phyloP scores from a whole-genome alignment of 2,113 vertebrate genomes.

The Callionymus lyra region DNA sequence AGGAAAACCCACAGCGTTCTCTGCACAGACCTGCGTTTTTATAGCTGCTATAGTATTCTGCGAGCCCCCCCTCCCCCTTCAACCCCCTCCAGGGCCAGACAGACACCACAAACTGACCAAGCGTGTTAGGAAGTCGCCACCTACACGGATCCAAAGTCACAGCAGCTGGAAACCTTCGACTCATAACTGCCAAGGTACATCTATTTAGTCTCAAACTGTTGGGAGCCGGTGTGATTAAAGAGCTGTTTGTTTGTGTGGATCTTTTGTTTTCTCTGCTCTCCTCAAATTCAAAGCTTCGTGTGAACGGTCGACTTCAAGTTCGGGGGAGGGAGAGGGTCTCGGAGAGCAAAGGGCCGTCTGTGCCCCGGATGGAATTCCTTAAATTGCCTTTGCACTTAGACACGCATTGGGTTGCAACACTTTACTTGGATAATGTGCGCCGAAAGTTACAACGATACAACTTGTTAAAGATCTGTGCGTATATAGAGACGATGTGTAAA shows the following conservation, averaged over 20 bases:
- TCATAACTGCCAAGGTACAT: constrained; percentile 12
- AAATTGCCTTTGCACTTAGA: constrained; percentile 46
- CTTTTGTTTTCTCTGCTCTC: not conserved
- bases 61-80: constrained; percentile 62
- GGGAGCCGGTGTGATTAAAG: too few species aligned
- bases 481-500: too few species aligned
- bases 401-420: constrained; percentile 32
- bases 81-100: constrained; percentile 60
- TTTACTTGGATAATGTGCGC: constrained; percentile 17
- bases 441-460: too few species aligned
- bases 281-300: constrained; percentile 61
- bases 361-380: constrained; percentile 58
- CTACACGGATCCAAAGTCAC: constrained; percentile 62
- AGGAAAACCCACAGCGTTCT: constrained; percentile 78
- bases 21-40: constrained; percentile 86
- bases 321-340: constrained; percentile 56
- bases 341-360: constrained; percentile 37
- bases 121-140: constrained; percentile 69
- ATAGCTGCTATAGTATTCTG: constrained; percentile 87
- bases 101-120: constrained; percentile 72
- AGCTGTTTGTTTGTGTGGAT: too few species aligned
- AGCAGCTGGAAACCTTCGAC: constrained; percentile 30
- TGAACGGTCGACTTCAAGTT: constrained; percentile 71
- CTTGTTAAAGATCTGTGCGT: too few species aligned
- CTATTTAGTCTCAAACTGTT: constrained; percentile 10